These are phyloP conservation scores for Drosophila vallismaia DNA, from an alignment of 2,888 invertebrate genomes.

Conservation along the genomic window DNA sequence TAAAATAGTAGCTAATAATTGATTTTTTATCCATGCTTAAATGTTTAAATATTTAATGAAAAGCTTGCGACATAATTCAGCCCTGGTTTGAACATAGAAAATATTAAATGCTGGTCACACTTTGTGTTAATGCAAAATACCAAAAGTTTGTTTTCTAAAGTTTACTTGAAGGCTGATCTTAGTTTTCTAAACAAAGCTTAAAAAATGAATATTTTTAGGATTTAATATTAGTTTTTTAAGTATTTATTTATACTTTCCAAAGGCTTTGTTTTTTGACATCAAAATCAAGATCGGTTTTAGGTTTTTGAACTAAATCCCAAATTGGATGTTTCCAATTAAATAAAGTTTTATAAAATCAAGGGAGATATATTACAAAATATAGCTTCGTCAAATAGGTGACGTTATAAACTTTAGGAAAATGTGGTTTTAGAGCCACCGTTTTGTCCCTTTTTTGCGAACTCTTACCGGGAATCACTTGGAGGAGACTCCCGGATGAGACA, in stretches of 20 bases:
- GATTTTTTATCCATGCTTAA: neutral
- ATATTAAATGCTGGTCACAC: neutral
- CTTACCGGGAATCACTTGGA: constrained; percentile 45
- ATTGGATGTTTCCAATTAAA: neutral
- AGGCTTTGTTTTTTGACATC: too few species aligned
- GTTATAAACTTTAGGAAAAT: neutral
- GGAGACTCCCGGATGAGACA: constrained; percentile 86
- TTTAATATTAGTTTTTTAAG: too few species aligned
- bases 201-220: too few species aligned
- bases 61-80: neutral
- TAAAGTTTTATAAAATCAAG: neutral
- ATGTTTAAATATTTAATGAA: neutral
- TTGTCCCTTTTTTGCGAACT: too few species aligned
- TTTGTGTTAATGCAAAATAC: neutral
- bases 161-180: neutral
- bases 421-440: neutral
- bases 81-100: neutral
- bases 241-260: too few species aligned
- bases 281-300: too few species aligned
- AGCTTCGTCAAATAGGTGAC: neutral
- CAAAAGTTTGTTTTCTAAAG: neutral
- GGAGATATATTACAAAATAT: neutral
- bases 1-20: neutral
- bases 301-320: neutral
- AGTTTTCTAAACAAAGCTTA: too few species aligned